Conservation (phyloP, 2,888 invertebrate species). For the Hydrotaea diabolus region DNA sequence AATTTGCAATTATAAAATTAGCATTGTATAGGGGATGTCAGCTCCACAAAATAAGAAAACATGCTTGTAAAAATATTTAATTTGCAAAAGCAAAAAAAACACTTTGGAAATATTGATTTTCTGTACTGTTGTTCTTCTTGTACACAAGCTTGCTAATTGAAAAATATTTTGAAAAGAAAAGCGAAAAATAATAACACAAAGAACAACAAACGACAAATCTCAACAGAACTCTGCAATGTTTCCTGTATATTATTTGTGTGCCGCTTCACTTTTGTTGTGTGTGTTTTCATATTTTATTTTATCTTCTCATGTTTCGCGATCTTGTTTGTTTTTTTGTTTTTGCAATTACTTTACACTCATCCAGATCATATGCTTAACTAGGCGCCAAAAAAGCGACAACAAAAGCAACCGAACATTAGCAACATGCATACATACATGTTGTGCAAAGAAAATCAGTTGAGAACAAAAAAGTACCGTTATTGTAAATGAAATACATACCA, state of each 20-base stretch:
- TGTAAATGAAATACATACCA: constrained; percentile 44
- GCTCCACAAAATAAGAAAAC: not conserved
- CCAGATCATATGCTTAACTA: constrained; percentile 24
- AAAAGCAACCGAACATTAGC: constrained; percentile 5
- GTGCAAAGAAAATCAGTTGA: constrained; percentile 3
- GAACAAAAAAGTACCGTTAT: constrained; percentile 40
- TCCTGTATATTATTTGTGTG: no score
- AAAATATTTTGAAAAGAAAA: not conserved
- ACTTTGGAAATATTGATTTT: constrained; percentile 7
- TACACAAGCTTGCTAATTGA: not conserved
- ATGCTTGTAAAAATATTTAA: no score
- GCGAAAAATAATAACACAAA: not conserved
- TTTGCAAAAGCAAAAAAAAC: no score
- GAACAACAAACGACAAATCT: no score
- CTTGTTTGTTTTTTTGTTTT: not conserved
- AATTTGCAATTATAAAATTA: no score
- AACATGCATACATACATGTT: not conserved
- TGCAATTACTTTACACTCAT: not conserved
- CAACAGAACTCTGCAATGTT: no score
- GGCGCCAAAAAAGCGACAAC: constrained; percentile 58
- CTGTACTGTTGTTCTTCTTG: not conserved
- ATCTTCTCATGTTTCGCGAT: not conserved
- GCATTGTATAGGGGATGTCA: no score
- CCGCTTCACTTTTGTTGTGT: no score
- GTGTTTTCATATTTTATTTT: not conserved